Base-by-base conservation (phyloP, 92 coral and sea anemone species). In the Phenganax subtilis region DNA sequence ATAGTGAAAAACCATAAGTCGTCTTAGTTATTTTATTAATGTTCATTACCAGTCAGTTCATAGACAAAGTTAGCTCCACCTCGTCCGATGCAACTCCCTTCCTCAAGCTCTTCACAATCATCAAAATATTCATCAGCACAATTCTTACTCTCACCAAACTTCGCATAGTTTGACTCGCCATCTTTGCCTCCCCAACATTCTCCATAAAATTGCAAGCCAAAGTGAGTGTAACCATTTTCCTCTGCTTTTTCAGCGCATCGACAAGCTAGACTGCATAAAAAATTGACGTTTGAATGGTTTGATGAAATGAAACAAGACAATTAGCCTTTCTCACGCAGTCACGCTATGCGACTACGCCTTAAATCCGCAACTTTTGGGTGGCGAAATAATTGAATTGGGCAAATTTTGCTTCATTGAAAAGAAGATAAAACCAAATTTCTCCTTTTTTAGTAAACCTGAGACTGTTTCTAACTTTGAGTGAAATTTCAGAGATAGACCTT, bases 121-220 rank as follows among this genome's bases (percentile, higher is more conserved):
- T 0, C 47, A 66, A 10, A 66, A 66, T 25, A 5, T 66, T 30
- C 72, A 30, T 66, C 31, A 2, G 51, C 10, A 66, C 72, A 66
- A 9, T 30, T 12, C 72, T 16, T 30, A 9, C 3, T 20, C 6
- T 66, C 31, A 10, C 72, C 72, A 30, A 27, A 66, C 72, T 3
- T 29, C 31, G 44, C 72, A 51, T 2, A 66, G 0, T 47, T 66
- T 29, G 7, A 7, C 20, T 14, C 51, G 12, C 47, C 44, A 7
- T 66, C 31, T 51, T 6, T 9, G 31, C 72, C 51, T 7, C 72
- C 51, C 72, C 72, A 66, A 14, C 72, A 66, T 20, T 66, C 72
- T 20, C 72, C 72, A 20, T 66, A 66, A 66, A 25, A 66, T 51
- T 66, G 72, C 9, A 66, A 20, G 51, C 72, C 72, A 16, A 66